A percentile compares a stretch with the other conserved stretches of the same genome.
These are phyloP conservation scores for Neosilurus mollespiculum DNA, from an alignment of 2,797 vertebrate species.

Conservation along the genomic window DNA sequence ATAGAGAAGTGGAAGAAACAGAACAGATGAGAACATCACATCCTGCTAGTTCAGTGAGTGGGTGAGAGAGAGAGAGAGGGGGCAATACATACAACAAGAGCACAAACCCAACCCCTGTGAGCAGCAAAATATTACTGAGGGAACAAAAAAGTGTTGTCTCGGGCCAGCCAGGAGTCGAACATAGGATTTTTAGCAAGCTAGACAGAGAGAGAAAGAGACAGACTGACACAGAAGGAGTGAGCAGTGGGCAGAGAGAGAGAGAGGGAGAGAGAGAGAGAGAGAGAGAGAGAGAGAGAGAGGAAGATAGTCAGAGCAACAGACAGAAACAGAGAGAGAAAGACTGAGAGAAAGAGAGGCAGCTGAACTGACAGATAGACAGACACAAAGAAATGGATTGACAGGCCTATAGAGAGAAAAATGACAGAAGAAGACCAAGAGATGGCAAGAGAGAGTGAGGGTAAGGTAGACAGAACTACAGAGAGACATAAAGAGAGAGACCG, in stretches of 20 bases:
- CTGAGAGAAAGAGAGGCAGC: not conserved
- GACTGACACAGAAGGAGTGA: not conserved
- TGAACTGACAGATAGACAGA: too few relatives aligned
- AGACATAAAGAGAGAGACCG: not conserved
- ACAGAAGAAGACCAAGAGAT: too few relatives aligned
- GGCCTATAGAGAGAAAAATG: too few relatives aligned
- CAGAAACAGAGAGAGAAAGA: not conserved
- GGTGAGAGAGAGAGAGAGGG: not conserved
- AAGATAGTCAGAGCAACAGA: not conserved
- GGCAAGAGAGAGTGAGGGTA: too few relatives aligned
- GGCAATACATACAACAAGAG: not conserved
- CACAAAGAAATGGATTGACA: too few relatives aligned
- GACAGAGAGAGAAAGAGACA: not conserved
- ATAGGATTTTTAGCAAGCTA: too few relatives aligned
- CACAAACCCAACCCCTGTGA: too few relatives aligned
- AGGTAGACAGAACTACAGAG: too few relatives aligned
- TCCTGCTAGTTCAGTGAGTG: not conserved
- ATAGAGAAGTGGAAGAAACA: constrained; percentile 8
- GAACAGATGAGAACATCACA: constrained; percentile 3
- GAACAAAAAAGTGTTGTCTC: too few relatives aligned
- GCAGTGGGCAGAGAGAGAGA: not conserved
- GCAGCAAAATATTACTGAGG: too few relatives aligned
- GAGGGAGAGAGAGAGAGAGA: not conserved
- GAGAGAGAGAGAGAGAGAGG: not conserved
- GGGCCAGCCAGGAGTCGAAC: too few relatives aligned